These are phyloP conservation scores for Phortica variegata DNA, from an alignment of 1,140 invertebrate species.

Conservation along the genomic window DNA sequence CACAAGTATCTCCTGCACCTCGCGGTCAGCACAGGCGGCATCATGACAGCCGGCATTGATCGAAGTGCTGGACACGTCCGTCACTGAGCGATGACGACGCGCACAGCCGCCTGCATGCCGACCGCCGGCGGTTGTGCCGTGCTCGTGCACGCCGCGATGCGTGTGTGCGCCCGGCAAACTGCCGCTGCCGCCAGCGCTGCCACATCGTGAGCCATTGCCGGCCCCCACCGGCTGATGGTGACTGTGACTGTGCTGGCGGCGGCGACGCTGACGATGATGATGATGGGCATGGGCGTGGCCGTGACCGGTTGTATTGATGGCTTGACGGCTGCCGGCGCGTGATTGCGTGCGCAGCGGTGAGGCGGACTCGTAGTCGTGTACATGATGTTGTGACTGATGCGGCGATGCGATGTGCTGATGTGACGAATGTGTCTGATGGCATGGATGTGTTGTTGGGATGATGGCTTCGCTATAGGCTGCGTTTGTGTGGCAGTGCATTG, in stretches of 20 bases:
- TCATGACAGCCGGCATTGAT: constrained; percentile 40
- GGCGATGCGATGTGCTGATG: constrained; percentile 17
- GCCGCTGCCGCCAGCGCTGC: constrained; percentile 36
- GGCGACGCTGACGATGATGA: constrained; percentile 15
- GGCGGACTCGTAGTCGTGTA: constrained; percentile 4
- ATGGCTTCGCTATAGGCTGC: constrained; percentile 10
- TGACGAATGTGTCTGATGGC: constrained; percentile 24
- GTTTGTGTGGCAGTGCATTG: constrained; percentile 18
- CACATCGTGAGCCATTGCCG: constrained; percentile 23
- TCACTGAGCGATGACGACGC: constrained; percentile 47
- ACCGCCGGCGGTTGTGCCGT: constrained; percentile 3
- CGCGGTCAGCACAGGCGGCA: constrained; percentile 37
- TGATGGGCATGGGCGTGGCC: constrained; percentile 6
- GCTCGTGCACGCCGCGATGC: constrained; percentile 13
- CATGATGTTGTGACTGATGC: constrained; percentile 18
- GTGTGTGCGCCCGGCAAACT: constrained; percentile 37
- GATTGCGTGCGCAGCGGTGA: neutral
- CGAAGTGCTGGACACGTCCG: constrained; percentile 42
- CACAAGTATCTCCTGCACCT: constrained; percentile 48
- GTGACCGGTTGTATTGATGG: too few relatives aligned
- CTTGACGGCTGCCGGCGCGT: neutral
- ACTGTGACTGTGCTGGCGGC: constrained; percentile 40
- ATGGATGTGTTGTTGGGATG: constrained; percentile 16
- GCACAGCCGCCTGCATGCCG: constrained; percentile 26
- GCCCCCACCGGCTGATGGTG: constrained; percentile 2